Evolutionary conservation across 2,888 invertebrate species (phyloP).

Genomic region (Hipparchia semele): DNA sequence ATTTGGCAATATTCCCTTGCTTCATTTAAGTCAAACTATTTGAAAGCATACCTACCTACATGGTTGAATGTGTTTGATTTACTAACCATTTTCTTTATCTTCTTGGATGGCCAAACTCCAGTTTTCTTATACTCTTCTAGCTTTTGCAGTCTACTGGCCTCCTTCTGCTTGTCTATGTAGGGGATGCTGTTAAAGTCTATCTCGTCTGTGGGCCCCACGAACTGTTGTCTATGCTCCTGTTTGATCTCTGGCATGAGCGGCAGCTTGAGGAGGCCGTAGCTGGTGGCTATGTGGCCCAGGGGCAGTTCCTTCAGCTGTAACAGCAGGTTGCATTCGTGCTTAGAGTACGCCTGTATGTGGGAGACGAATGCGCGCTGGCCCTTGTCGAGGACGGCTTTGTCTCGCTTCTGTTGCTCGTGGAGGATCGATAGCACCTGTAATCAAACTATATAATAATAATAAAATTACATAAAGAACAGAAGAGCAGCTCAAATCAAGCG

Average conservation of each 20-base stretch:
- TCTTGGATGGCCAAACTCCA: constrained; percentile 88
- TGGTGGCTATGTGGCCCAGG: constrained; percentile 89
- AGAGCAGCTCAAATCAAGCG: constrained; percentile 17
- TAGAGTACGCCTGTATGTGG: constrained; percentile 95
- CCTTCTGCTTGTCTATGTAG: constrained; percentile 91
- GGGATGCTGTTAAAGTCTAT: constrained; percentile 89
- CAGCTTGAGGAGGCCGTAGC: constrained; percentile 94
- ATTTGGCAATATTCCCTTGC: too few species aligned
- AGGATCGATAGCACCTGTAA: constrained; percentile 81
- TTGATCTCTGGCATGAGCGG: constrained; percentile 98
- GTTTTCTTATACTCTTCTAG: constrained; percentile 87
- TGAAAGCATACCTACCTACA: neutral
- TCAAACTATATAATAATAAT: constrained; percentile 1
- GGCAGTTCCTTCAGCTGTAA: constrained; percentile 94
- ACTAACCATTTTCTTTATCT: constrained; percentile 79
- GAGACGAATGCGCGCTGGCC: constrained; percentile 97
- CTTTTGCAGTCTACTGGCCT: constrained; percentile 88
- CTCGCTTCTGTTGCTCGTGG: constrained; percentile 85
- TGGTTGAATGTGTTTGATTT: neutral
- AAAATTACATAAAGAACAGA: neutral
- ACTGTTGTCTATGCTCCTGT: constrained; percentile 79
- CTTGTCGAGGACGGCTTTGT: constrained; percentile 92
- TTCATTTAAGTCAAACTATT: too few species aligned
- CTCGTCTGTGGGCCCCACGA: constrained; percentile 74
- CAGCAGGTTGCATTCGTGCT: constrained; percentile 97